Conservation (phyloP, 2,888 invertebrate species). For the Nephrocerus scutellatus region DNA sequence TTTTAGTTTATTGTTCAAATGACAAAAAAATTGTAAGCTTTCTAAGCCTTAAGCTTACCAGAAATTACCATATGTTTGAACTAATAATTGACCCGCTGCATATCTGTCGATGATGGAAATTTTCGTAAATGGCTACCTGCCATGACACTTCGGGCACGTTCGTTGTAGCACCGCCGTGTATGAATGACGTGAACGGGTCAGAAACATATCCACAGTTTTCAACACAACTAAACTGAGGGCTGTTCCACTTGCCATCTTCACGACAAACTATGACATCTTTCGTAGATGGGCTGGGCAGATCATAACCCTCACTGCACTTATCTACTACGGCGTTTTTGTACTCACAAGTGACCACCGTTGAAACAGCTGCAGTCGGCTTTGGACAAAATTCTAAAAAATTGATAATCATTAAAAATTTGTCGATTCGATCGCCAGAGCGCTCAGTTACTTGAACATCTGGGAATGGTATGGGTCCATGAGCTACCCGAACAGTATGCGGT, state of each 20-base stretch:
- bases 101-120: conserved; percentile 10
- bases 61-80: conserved; percentile 28
- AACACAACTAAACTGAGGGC: too few species aligned
- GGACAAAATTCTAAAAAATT: too few species aligned
- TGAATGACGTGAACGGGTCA: conserved; percentile 13
- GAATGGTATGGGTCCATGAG: too few species aligned
- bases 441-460: too few species aligned
- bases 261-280: too few species aligned
- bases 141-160: conserved; percentile 29
- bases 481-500: too few species aligned
- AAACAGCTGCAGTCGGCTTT: not conserved
- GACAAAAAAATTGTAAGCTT: not conserved
- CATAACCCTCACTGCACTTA: conserved; percentile 17
- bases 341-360: conserved; percentile 10
- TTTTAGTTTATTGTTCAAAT: not conserved
- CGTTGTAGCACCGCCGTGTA: conserved; percentile 17
- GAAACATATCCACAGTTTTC: conserved; percentile 25
- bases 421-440: too few species aligned
- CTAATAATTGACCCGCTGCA: conserved; percentile 33
- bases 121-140: conserved; percentile 29
- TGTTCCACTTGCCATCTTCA: too few species aligned
- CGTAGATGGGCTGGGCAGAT: too few species aligned
- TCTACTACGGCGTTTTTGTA: conserved; percentile 8
- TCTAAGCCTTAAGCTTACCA: conserved; percentile 21
- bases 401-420: too few species aligned